phyloP scores from a whole-genome alignment of 2,888 invertebrate species.

The Pycnomerus fuliginosus region DNA sequence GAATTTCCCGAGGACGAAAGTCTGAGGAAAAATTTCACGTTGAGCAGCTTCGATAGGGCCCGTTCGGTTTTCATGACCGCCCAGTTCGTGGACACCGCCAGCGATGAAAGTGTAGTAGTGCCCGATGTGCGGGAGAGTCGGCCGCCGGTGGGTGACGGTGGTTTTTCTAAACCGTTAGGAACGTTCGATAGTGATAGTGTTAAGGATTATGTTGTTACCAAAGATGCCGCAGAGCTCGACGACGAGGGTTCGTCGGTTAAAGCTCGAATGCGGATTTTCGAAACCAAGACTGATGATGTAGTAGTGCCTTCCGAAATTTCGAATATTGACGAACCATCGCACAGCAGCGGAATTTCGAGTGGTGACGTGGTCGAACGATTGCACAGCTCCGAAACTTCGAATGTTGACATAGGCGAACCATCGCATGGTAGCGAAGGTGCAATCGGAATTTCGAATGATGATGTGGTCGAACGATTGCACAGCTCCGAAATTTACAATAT shows the following conservation, averaged over 20 bases:
- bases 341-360: slow-evolving; percentile 15
- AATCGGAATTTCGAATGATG: slow-evolving; percentile 15
- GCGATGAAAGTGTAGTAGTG: slow-evolving; percentile 36
- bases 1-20: slow-evolving; percentile 36
- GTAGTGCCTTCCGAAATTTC: slow-evolving; percentile 26
- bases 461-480: no score
- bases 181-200: slow-evolving; percentile 39
- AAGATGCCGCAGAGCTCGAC: slow-evolving; percentile 42
- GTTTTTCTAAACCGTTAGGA: background rate
- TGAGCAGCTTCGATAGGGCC: slow-evolving; percentile 33
- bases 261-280: slow-evolving; percentile 50
- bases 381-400: no score
- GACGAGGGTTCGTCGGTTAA: slow-evolving; percentile 46
- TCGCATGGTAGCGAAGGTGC: slow-evolving; percentile 10
- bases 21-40: slow-evolving; percentile 30
- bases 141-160: slow-evolving; percentile 28
- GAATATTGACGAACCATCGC: slow-evolving; percentile 11
- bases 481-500: slow-evolving; percentile 15
- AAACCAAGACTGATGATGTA: slow-evolving; percentile 33
- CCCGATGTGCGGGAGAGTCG: slow-evolving; percentile 40
- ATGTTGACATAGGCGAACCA: slow-evolving; percentile 17
- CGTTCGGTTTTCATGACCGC: slow-evolving; percentile 52
- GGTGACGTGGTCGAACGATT: slow-evolving; percentile 9
- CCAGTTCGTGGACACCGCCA: slow-evolving; percentile 41
- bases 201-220: slow-evolving; percentile 47